Evolutionary conservation across 2,113 vertebrate genomes (phyloP), one percentile per base, ranked within the genome.

Genomic region (Hucho hucho): DNA sequence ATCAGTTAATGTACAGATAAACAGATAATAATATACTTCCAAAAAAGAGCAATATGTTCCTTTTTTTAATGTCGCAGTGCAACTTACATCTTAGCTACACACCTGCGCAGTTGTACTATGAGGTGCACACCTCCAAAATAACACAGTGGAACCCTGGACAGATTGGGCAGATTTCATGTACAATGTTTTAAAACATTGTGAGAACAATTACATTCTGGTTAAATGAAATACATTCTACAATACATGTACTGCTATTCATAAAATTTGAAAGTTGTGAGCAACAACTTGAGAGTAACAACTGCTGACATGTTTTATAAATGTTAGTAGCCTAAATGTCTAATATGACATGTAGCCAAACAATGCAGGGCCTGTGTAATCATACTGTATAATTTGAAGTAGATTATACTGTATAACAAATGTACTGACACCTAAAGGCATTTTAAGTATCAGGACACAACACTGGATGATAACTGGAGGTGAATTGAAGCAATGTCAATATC

Each of bases 1-100:
- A 67, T 90, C 73, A 90, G 86, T 89, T 66, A 89, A 90, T 89
- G 87, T 92, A 91, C 90, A 92, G 89, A 91, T 91, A 91, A 92
- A 76, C 77, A 91, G 84, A 88, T 91, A 89, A 74, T 78, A 70
- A 87, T 91, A 91, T 89, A 74, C 83, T 92, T 91, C 91, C 87
- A 92, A 92, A 93, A 93, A 93, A 92, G 88, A 92, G 90, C 90
- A 92, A 92, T 93, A 92, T 90, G 91, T 92, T 94, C 88, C 88
- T 91, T 91, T 85, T 93, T 92, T 92, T 67, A 93, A 93, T 93
- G 91, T 94, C 92, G 93, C 92, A 94, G 90, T 93, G 92, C 90
- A 94, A 93, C 91, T 92, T 93, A 92, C 92, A 90, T 89, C 91
- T 93, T 92, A 94, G 65, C 65, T 43, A 37, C 90, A 93, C 85